Evolutionary conservation across 2,113 vertebrate species (phyloP), one percentile per base, ranked within the genome.

Genomic region (Naja naja): DNA sequence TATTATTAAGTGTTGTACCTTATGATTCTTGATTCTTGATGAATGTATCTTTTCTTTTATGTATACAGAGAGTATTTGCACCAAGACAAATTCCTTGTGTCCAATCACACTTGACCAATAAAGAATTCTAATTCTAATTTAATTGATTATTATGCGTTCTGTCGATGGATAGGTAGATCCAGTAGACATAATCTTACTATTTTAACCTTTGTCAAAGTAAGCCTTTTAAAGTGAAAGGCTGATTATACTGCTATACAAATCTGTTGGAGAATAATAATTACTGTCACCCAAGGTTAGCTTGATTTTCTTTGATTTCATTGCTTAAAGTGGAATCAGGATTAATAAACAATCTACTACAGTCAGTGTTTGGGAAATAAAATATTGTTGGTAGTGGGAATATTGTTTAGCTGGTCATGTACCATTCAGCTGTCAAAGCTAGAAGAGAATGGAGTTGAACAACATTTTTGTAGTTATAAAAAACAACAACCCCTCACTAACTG

Each of bases 361-460:
- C 94, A 95, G 91, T 94, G 86, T 93, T 91, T 92, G 92, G 92
- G 86, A 96, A 95, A 96, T 94, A 96, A 93, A 95, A 47, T 20
- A 94, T 94, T 85, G 92, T 92, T 89, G 91, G 88, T 90, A 94
- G 85, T 85, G 45, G 91, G 92, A 95, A 86, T 14, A 96, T 94
- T 94, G 92, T 92, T 96, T 11, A 94, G 93, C 64, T 92, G 60
- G 95, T n/a, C n/a, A 89, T 85, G 27, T 81, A 93, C 85, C 88
- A 9, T 93, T 96, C 49, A 94, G 56, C 0, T 5, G 94, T 93
- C 55, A 91, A 92, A 55, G 93, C 0, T 88, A 54, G 30, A 60
- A 89, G n/a, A 45, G 58, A 89, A 89, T 43, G 43, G 58, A 93
- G 92, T 56, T 93, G 92, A 94, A 94, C 74, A 95, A 87, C 87